Base-by-base conservation (phyloP, 2,113 vertebrate species). In the Aleadryas rufinucha region DNA sequence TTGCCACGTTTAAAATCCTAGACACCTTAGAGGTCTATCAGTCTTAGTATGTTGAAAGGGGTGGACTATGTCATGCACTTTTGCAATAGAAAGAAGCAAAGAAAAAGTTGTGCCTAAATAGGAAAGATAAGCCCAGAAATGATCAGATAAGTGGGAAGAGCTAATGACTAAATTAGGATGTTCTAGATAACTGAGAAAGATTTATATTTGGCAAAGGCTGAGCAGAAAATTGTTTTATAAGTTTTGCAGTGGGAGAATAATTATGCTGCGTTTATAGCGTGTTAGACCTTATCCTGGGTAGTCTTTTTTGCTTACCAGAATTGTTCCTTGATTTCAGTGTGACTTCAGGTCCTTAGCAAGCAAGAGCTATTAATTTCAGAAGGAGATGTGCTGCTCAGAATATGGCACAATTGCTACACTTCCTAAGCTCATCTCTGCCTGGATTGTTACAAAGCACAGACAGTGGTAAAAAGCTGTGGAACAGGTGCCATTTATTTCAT, bases 141-240 rank as follows among this genome's bases (percentile, higher is more conserved):
- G 50, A 90, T 92, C 68, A 92, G 89, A 74, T 91, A 94, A 86
- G 22, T 50, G 35, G 16, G 28, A 92, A 89, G 24, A 93, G 45
- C 57, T 92, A 89, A 92, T 76, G 85, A 90, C 54, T 68, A 37
- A 49, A 63, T 87, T 94, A 79, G 85, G 56, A 22, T 61, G 59
- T 35, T 92, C 22, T 81, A 75, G 90, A 90, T 93, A 96, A 66
- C 50, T 70, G 77, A 82, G 31, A 13, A 72, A 91, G 90, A 91
- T 91, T 83, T 91, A 27, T 71, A 63, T 88, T 90, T 96, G 82
- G 71, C 59, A 80, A 95, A 88, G 19, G 10, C 66, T 88, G 54
- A 91, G 66, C 24, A 88, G 54, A 92, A 95, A 91, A 80, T 49
- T 63, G 11, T 50, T 76, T 85, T 54, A 31, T 27, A 72, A 5